A percentile compares a stretch with the other conserved stretches of the same genome.
Conservation (phyloP, 2,797 vertebrate genomes). For the Parambassis ranga region DNA sequence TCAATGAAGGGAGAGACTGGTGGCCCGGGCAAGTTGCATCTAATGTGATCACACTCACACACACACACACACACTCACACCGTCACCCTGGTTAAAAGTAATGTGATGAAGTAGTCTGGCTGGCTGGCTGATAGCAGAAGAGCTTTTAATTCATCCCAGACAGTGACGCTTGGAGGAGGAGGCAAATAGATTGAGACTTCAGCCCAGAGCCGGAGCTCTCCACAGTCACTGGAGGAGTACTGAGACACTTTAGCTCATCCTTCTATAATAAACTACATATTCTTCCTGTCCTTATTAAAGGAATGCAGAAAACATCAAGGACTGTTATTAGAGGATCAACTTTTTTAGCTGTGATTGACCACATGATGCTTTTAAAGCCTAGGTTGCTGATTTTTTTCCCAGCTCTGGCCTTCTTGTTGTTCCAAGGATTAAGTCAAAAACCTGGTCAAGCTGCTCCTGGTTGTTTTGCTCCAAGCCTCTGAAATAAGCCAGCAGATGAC, state of each 20-base stretch:
- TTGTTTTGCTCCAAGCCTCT: background rate
- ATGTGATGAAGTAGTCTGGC: slow-evolving; percentile 53
- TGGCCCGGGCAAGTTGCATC: slow-evolving; percentile 45
- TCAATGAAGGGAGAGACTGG: slow-evolving; percentile 41
- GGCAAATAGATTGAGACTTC: slow-evolving; percentile 26
- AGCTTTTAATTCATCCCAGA: slow-evolving; percentile 47
- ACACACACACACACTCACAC: background rate
- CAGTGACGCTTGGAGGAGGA: slow-evolving; percentile 22
- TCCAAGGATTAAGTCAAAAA: background rate
- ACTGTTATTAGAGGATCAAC: too few species aligned
- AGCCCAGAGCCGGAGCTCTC: background rate
- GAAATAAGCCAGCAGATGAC: background rate
- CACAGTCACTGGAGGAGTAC: background rate
- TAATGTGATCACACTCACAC: slow-evolving; percentile 68
- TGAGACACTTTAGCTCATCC: too few species aligned
- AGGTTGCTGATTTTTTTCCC: too few species aligned
- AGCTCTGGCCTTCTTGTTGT: background rate
- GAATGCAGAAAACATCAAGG: too few species aligned
- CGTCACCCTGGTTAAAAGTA: slow-evolving; percentile 20
- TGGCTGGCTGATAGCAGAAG: slow-evolving; percentile 24
- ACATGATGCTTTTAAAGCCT: too few species aligned
- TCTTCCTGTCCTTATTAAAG: too few species aligned
- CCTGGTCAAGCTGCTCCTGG: background rate
- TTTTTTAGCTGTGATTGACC: background rate
- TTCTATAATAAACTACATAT: too few species aligned